These are phyloP conservation scores for Kryptolebias marmoratus DNA, from an alignment of 2,113 vertebrate species.

Conservation along the genomic window DNA sequence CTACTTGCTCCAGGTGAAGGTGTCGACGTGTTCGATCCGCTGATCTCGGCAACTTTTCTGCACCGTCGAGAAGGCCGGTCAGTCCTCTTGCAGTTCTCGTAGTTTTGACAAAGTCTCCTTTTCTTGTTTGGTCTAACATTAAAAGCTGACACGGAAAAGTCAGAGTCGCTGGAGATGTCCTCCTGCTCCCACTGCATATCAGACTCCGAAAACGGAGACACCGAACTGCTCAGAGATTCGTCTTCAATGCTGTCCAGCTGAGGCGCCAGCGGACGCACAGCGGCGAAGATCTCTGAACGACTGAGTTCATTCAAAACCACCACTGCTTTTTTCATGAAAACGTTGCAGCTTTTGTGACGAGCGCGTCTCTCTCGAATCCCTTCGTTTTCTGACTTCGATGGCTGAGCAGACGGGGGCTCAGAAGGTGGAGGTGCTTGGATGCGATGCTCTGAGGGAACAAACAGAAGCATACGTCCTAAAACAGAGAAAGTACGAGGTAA, in stretches of 20 bases:
- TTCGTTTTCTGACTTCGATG: not conserved
- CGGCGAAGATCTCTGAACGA: not conserved
- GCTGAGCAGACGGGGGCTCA: not conserved
- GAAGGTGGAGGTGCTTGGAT: not conserved
- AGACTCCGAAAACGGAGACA: not conserved
- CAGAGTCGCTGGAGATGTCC: not conserved
- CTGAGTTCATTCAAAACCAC: slow-evolving; percentile 50
- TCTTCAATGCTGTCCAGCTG: rapidly evolving
- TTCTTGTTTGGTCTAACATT: slow-evolving; percentile 8
- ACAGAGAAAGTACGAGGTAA: not conserved
- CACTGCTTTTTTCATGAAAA: not conserved
- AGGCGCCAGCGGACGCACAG: rapidly evolving
- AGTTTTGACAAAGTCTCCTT: not conserved
- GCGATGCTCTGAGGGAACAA: not conserved
- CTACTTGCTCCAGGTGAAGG: not conserved
- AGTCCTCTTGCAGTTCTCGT: rapidly evolving
- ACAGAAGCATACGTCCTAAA: slow-evolving; percentile 26
- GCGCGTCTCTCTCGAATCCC: not conserved
- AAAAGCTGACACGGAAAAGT: not conserved
- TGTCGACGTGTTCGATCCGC: not conserved
- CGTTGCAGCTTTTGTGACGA: rapidly evolving
- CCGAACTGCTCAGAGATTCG: not conserved
- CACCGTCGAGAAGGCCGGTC: not conserved
- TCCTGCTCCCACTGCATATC: slow-evolving; percentile 2
- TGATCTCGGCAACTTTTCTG: not conserved